Percentiles rank a stretch among this genome's conserved stretches.
Evolutionary conservation across 2,797 vertebrate genomes (phyloP).

Genomic region (Bucorvus abyssinicus): DNA sequence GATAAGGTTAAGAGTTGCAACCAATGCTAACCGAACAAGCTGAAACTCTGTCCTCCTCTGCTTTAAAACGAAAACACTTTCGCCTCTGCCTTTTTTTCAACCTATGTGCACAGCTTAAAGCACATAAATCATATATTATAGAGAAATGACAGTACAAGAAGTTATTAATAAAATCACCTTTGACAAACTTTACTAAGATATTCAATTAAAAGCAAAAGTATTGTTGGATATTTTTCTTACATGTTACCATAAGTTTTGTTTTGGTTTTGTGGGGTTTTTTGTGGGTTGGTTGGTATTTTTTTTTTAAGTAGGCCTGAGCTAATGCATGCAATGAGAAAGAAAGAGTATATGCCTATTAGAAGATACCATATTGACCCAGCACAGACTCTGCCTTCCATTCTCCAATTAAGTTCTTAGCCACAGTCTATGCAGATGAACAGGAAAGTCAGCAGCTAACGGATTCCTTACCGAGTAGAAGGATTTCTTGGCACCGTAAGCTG

Average conservation of each 20-base stretch:
- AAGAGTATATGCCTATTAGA: background rate
- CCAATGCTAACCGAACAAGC: background rate
- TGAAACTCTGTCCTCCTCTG: background rate
- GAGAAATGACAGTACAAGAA: background rate
- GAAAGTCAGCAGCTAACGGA: constrained; percentile 12
- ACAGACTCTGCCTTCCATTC: background rate
- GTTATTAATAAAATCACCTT: background rate
- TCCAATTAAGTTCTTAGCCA: background rate
- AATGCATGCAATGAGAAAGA: background rate
- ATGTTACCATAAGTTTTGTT: background rate
- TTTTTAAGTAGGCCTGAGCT: background rate
- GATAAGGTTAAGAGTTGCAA: background rate
- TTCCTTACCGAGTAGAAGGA: background rate
- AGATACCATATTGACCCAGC: background rate
- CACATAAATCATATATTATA: too few relatives aligned
- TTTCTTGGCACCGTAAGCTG: background rate
- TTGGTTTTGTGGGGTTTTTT: background rate
- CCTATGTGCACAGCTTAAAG: background rate
- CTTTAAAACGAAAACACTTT: background rate
- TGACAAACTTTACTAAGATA: background rate
- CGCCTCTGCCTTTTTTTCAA: background rate
- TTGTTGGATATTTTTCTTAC: background rate
- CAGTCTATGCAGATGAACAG: background rate
- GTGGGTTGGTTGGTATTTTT: background rate
- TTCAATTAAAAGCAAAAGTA: background rate